A percentile compares a stretch with the other conserved stretches of the same genome.
Conservation (phyloP, 2,113 vertebrate genomes). For the Pollimyrus isidori region DNA sequence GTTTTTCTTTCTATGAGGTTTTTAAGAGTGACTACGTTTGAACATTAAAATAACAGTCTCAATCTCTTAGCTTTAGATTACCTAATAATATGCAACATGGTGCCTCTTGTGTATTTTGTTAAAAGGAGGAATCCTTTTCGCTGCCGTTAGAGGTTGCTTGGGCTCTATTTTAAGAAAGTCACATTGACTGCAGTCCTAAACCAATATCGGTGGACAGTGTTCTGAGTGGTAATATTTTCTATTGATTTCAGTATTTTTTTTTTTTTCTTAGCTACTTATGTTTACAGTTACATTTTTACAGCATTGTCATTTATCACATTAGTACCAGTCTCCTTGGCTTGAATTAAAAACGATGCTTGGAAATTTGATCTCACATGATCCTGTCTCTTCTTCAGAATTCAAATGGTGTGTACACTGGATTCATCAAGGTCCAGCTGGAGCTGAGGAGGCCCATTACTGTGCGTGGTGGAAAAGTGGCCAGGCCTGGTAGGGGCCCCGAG, state of each 20-base stretch:
- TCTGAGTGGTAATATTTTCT: background rate
- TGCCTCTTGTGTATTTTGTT: background rate
- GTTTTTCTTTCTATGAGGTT: background rate
- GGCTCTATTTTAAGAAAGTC: background rate
- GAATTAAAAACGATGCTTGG: background rate
- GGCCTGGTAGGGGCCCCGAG: constrained; percentile 46
- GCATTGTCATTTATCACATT: background rate
- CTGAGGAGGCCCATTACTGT: constrained; percentile 77
- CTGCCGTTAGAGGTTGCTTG: background rate
- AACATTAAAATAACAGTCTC: too few relatives aligned
- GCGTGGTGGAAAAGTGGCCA: constrained; percentile 43
- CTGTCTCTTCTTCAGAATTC: constrained; percentile 55
- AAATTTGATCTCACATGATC: background rate
- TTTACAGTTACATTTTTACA: background rate
- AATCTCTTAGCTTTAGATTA: background rate
- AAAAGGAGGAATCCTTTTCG: background rate
- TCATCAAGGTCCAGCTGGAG: constrained; percentile 95
- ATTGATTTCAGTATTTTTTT: background rate
- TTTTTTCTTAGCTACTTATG: background rate
- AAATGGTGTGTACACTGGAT: constrained; percentile 81
- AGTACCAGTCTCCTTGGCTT: background rate
- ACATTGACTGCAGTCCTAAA: background rate
- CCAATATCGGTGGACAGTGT: background rate
- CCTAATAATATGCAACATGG: background rate
- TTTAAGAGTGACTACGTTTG: background rate